A percentile compares a stretch with the other conserved stretches of the same genome.
Evolutionary conservation across 2,888 invertebrate species (phyloP).

Genomic region (Leucophenga maculata): DNA sequence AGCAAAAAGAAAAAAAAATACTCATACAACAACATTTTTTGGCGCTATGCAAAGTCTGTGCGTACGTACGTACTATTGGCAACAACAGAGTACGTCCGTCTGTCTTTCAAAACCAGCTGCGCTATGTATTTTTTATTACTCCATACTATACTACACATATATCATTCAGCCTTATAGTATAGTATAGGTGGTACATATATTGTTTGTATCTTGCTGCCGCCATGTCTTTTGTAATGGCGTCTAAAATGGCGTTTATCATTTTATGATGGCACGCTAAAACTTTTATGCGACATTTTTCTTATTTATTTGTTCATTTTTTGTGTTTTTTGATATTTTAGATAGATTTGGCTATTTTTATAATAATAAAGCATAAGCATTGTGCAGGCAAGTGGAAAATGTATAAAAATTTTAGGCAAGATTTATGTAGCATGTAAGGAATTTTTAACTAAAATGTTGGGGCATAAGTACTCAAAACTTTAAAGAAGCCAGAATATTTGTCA

Average conservation of each 20-base stretch:
- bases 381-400: too few relatives aligned
- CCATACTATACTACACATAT: too few relatives aligned
- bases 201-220: not conserved
- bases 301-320: not conserved
- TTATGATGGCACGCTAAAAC: conserved; percentile 18
- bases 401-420: too few relatives aligned
- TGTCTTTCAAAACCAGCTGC: not conserved
- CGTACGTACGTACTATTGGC: not conserved
- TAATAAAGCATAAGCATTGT: not conserved
- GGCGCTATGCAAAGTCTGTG: not conserved
- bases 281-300: conserved; percentile 8
- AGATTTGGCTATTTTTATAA: conserved; percentile 1
- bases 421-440: not conserved
- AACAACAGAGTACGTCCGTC: not conserved
- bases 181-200: not conserved
- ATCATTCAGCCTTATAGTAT: too few relatives aligned
- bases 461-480: too few relatives aligned
- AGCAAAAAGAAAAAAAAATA: conserved; percentile 6
- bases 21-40: not conserved
- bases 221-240: not conserved
- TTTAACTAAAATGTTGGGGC: too few relatives aligned
- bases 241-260: conserved; percentile 21
- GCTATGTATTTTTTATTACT: not conserved
- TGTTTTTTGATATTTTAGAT: conserved; percentile 2
- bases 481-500: too few relatives aligned